Conservation (phyloP, 2,888 invertebrate genomes). For the Tinea semifulvella region DNA sequence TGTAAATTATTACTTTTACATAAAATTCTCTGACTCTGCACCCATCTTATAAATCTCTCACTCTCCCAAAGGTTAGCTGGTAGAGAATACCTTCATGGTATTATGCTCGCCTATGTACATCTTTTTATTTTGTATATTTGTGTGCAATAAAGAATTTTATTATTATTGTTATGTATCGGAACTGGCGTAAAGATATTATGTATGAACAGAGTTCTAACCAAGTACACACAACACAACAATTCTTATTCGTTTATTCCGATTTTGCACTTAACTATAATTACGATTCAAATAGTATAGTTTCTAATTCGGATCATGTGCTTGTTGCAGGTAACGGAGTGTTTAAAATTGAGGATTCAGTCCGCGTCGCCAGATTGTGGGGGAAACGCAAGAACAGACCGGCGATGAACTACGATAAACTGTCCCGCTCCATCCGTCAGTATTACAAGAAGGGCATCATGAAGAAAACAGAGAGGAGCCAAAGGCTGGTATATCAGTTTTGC, state of each 20-base stretch:
- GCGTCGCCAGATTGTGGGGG: slow-evolving; percentile 98
- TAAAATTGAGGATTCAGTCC: slow-evolving; percentile 98
- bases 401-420: slow-evolving; percentile 99
- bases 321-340: slow-evolving; percentile 84
- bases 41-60: no score
- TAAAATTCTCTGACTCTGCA: no score
- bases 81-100: no score
- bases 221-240: not conserved
- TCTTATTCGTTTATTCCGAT: not conserved
- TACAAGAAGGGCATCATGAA: slow-evolving; percentile 99
- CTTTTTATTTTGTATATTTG: no score
- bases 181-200: no score
- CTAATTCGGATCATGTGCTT: slow-evolving; percentile 35
- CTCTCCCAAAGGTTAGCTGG: no score
- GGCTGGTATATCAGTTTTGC: slow-evolving; percentile 99
- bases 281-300: not conserved
- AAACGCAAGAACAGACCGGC: slow-evolving; percentile 97
- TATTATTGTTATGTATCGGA: no score
- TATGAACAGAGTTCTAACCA: no score
- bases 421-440: slow-evolving; percentile 96
- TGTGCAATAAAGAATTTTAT: no score
- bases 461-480: slow-evolving; percentile 97
- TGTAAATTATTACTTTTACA: no score
- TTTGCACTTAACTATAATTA: not conserved
- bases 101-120: no score